Conservation (phyloP, 2,888 invertebrate genomes). For the Subacronicta megacephala region DNA sequence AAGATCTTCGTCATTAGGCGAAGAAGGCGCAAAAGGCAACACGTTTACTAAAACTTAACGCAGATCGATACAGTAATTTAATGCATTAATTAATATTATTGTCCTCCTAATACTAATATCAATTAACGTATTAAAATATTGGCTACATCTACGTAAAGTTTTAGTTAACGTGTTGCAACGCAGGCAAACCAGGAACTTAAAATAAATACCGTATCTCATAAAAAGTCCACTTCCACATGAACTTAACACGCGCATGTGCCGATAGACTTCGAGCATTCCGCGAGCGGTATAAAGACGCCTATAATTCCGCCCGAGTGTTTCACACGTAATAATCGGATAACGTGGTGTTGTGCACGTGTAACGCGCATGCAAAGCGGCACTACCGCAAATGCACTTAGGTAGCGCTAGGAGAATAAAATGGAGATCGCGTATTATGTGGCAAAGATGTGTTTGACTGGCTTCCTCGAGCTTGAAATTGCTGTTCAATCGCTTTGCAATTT, state of each 20-base stretch:
- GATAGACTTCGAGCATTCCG: slow-evolving; percentile 70
- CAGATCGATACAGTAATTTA: too few species aligned
- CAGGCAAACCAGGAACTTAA: too few species aligned
- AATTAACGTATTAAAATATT: too few species aligned
- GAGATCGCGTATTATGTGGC: slow-evolving; percentile 14
- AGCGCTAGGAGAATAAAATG: slow-evolving; percentile 35
- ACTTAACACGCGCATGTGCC: slow-evolving; percentile 40
- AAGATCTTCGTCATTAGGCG: too few species aligned
- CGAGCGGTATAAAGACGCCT: slow-evolving; percentile 77
- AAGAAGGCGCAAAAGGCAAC: too few species aligned
- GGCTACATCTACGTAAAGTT: too few species aligned
- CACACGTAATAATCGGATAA: slow-evolving; percentile 82
- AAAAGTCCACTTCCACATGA: slow-evolving; percentile 54
- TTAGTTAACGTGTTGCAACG: too few species aligned
- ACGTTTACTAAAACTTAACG: too few species aligned
- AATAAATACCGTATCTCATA: too few species aligned
- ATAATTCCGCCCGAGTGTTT: slow-evolving; percentile 80
- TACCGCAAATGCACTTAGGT: slow-evolving; percentile 50
- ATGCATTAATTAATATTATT: too few species aligned
- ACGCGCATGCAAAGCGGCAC: slow-evolving; percentile 69
- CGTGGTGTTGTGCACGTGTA: slow-evolving; percentile 67
- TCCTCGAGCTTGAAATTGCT: neutral
- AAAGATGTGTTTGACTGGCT: slow-evolving; percentile 15
- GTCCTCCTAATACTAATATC: too few species aligned
- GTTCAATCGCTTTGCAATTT: slow-evolving; percentile 1